Base-by-base conservation (phyloP, 2,797 vertebrate genomes). In the Pseudochaenichthys georgianus region DNA sequence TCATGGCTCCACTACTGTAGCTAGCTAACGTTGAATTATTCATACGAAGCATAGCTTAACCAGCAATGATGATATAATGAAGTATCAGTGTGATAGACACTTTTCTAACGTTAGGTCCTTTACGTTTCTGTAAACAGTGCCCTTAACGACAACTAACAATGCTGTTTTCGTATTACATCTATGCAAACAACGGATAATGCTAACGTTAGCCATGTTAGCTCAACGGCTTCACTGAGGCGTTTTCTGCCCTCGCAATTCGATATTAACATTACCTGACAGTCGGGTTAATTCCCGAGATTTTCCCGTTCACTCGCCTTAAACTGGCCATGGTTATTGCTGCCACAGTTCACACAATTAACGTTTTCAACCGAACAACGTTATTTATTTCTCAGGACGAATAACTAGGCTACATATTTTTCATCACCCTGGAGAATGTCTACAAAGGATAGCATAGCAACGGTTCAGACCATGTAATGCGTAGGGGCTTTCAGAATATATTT, bases 221-320 rank as follows among this genome's bases (percentile, higher is more conserved):
- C 23, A 2, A 31, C 68, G 45, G 72, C 54, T 70, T 23, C 54
- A 42, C 31, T 16, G 21, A 46, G 31, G 21, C 68, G 54, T 62
- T 45, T 67, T 28, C 53, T 4, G 64, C 28, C 12, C 71, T 55
- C 64, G 69, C 19, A 76, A 11, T 17, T 55, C 12, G 45, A 53
- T 19, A 52, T 59, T 42, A 47, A 48, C 70, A 9, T 76, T 94
- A 96, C 95, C 95, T 95, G 87, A 95, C 93, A 11, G 92, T 90
- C 13, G 94, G 87, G 70, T 89, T 94, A 77, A 94, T 81, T 52
- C 89, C 87, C 38, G 89, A 89, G 9, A 90, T 67, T 71, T 91
- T 94, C 3, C 90, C 93, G 71, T 90, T 92, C 9, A 90, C 88
- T 65, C 84, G 92, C 69, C 92, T 81, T 46, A 95, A 68, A 38